Evolutionary conservation across 1,140 invertebrate genomes (phyloP), one percentile per base, ranked within the genome.

Genomic region (Eulimnadia texana): DNA sequence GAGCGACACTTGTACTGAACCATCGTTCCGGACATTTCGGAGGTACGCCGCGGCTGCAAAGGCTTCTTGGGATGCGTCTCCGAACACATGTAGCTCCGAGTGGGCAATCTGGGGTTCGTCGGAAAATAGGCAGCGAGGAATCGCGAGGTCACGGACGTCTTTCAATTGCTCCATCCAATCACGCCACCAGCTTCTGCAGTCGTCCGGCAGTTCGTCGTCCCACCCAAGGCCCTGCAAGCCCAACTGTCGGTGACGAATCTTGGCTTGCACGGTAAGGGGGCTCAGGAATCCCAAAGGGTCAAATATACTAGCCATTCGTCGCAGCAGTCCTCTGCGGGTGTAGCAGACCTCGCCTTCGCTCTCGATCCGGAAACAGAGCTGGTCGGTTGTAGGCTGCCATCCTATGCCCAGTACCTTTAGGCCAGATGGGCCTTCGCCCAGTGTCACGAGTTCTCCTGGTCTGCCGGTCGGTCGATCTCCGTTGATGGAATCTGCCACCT

Each of bases 231-330:
- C 52, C 28, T 24, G 24, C 2, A 54, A 11, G 1, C 3, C 52
- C 1, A 54, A 10, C n/a, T 23, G 11, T 1, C 52, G 52, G n/a
- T 25, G 20, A 3, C 22, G 13, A 9, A 3, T 24, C 6, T 54
- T 54, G 1, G n/a, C 52, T 3, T 54, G 24, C 3, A 54, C 10
- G 0, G 52, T 54, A 1, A 54, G 11, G 1, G 52, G 52, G 1
- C 23, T 11, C 23, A 23, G 3, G 20, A 63, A 20, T 22, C 68
- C 70, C 3, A 68, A 59, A 0, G 68, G 70, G 29, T 71, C 70
- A 60, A 65, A 69, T 0, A 69, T 2, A 16, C 53, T 29, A 53
- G 65, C 65, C 1, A 63, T 47, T 0, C 50, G 11, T 3, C 23
- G 19, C 1, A 65, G n/a, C 0, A 67, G 6, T 13, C 63, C 61